Base-by-base conservation (phyloP, 2,113 vertebrate species). In the Gnathonemus longibarbis region DNA sequence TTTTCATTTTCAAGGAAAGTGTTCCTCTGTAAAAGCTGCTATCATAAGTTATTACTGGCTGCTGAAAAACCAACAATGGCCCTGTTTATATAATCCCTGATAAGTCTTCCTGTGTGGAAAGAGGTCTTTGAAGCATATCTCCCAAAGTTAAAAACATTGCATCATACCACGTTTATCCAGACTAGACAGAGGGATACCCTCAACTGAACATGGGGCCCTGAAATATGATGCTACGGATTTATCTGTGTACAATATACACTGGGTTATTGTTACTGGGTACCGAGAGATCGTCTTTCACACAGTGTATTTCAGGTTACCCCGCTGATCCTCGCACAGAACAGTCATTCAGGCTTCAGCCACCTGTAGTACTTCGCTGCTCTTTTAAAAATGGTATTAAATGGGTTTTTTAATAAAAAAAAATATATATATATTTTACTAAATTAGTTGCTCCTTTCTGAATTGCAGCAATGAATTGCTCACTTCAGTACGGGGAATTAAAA, bases 161-260 rank as follows among this genome's bases (percentile, higher is more conserved):
- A 27, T 87, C 48, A 52, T 52, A 87, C 24, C 88, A 35, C 66
- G 39, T 88, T 88, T 70, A 50, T 46, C 42, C 90, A 84, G 31
- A 46, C 45, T 9, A 74, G 53, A 88, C 87, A 50, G 50, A 90
- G 90, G 66, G 86, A 84, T 89, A 89, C 52, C 86, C 48, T 74
- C 7, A 58, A 84, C 70, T 88, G 84, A 88, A 89, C 91, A 84
- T 85, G 91, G 90, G 52, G 88, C 91, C 90, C 89, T 92, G 92
- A 93, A 92, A 93, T 90, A 42, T 80, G 92, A 91, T 42, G 92
- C 93, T 85, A 13, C 70, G 77, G 90, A 90, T 92, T 92, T 90
- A 93, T 92, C 91, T 93, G 92, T 94, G 93, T 94, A 92, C 90
- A 93, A 89, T 92, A 90, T 92, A 93, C 92, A 93, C 91, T 93